phyloP scores from a whole-genome alignment of 2,888 invertebrate genomes.

The Drosophila mulleri region DNA sequence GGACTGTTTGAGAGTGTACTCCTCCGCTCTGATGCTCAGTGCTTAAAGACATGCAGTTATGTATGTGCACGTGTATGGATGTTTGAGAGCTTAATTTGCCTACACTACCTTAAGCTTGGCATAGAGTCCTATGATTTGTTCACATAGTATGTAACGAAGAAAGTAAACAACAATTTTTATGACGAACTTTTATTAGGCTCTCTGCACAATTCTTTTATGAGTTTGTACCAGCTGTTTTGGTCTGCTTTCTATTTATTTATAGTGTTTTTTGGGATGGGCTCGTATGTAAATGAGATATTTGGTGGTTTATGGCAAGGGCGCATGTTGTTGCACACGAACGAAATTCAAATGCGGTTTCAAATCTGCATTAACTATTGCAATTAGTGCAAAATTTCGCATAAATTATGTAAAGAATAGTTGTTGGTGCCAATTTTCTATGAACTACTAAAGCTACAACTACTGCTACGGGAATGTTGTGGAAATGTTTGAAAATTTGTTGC shows the following conservation, averaged over 20 bases:
- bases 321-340: not conserved
- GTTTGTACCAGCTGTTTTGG: slow-evolving; percentile 55
- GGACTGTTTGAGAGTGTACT: not conserved
- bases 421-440: slow-evolving; percentile 67
- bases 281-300: slow-evolving; percentile 76
- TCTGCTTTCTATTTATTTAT: slow-evolving; percentile 27
- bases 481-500: slow-evolving; percentile 51
- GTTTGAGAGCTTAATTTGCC: not conserved
- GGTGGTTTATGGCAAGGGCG: slow-evolving; percentile 17
- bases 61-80: not conserved
- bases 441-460: slow-evolving; percentile 22
- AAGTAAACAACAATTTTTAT: not conserved
- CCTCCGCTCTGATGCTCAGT: not conserved
- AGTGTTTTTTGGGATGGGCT: slow-evolving; percentile 11
- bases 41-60: not conserved
- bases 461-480: slow-evolving; percentile 38
- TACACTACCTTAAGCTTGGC: not conserved
- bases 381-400: slow-evolving; percentile 76
- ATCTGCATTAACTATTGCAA: slow-evolving; percentile 82
- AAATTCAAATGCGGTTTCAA: slow-evolving; percentile 70
- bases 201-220: slow-evolving; percentile 21
- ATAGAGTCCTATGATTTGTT: not conserved
- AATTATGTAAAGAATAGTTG: slow-evolving; percentile 81
- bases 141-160: not conserved
- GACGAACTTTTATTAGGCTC: not conserved